Percentiles rank a stretch among this genome's conserved stretches.
Evolutionary conservation across 2,888 invertebrate species (phyloP).

Genomic region (Acronicta aceris): DNA sequence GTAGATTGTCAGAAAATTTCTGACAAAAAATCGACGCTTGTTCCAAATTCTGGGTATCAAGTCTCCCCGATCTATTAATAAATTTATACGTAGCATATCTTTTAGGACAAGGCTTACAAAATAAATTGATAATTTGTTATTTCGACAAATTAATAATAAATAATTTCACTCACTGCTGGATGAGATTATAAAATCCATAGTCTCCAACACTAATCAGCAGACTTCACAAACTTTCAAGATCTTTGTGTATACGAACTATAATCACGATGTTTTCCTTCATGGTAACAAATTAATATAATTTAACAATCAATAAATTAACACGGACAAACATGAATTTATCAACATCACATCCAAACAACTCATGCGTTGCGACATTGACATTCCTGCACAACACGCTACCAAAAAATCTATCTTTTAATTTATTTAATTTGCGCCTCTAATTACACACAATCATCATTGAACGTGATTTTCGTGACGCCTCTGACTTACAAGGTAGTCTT

Average conservation of each 20-base stretch:
- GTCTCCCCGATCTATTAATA: too few relatives aligned
- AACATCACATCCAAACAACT: slow-evolving; percentile 21
- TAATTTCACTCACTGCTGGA: too few relatives aligned
- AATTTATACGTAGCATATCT: too few relatives aligned
- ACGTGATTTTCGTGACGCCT: slow-evolving; percentile 80
- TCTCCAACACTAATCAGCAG: too few relatives aligned
- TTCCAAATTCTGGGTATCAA: too few relatives aligned
- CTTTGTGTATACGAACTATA: neutral
- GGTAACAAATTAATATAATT: slow-evolving; percentile 12
- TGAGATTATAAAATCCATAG: too few relatives aligned
- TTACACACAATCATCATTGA: slow-evolving; percentile 81
- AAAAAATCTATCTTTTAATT: slow-evolving; percentile 77
- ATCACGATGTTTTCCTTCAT: slow-evolving; percentile 1
- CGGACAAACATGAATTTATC: slow-evolving; percentile 21
- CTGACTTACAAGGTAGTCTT: slow-evolving; percentile 86
- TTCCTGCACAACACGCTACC: slow-evolving; percentile 71
- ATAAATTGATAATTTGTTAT: too few relatives aligned
- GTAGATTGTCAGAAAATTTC: too few relatives aligned
- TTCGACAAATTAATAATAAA: too few relatives aligned
- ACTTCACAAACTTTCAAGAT: neutral
- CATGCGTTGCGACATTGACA: slow-evolving; percentile 77
- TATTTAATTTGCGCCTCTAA: slow-evolving; percentile 85
- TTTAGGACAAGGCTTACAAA: too few relatives aligned
- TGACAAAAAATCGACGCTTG: too few relatives aligned
- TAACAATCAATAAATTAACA: slow-evolving; percentile 12